These are phyloP conservation scores for Melieria crassipennis DNA, from an alignment of 2,888 invertebrate species.

Conservation along the genomic window DNA sequence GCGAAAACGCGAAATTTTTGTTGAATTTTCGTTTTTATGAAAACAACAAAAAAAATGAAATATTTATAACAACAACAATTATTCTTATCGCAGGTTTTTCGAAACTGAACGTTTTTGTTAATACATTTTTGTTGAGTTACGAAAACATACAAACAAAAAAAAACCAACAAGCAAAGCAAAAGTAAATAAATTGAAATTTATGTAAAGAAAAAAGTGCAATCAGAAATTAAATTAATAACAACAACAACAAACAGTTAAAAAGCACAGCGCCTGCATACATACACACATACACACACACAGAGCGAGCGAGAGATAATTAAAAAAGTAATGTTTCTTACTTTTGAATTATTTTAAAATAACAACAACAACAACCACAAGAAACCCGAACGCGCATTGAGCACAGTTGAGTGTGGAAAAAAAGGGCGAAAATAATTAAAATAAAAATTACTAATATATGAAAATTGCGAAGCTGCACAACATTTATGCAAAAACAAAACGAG, in stretches of 20 bases:
- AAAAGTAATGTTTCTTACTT: conserved; percentile 50
- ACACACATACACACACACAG: not conserved
- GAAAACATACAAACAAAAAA: conserved; percentile 31
- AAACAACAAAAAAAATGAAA: not conserved
- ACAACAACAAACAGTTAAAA: conserved; percentile 26
- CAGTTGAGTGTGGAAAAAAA: not conserved
- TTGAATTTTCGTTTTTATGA: not conserved
- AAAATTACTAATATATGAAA: conserved; percentile 44
- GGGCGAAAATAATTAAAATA: conserved; percentile 39
- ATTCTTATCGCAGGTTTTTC: conserved; percentile 38
- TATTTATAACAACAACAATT: conserved; percentile 17
- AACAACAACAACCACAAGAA: conserved; percentile 24
- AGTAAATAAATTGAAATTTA: conserved; percentile 31
- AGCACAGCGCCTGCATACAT: not conserved
- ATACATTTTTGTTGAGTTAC: conserved; percentile 54
- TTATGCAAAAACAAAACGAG: conserved; percentile 23
- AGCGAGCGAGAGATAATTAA: conserved; percentile 47
- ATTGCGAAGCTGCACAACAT: conserved; percentile 38
- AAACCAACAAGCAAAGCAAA: conserved; percentile 33
- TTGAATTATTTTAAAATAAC: conserved; percentile 55
- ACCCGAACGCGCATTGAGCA: not conserved
- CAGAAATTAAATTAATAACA: conserved; percentile 28
- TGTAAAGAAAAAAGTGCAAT: conserved; percentile 40
- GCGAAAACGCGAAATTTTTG: no score
- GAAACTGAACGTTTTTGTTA: conserved; percentile 26